Percentiles rank a stretch among this genome's conserved stretches.
Conservation (phyloP, 2,888 invertebrate species). For the Galerucella nymphaeae region DNA sequence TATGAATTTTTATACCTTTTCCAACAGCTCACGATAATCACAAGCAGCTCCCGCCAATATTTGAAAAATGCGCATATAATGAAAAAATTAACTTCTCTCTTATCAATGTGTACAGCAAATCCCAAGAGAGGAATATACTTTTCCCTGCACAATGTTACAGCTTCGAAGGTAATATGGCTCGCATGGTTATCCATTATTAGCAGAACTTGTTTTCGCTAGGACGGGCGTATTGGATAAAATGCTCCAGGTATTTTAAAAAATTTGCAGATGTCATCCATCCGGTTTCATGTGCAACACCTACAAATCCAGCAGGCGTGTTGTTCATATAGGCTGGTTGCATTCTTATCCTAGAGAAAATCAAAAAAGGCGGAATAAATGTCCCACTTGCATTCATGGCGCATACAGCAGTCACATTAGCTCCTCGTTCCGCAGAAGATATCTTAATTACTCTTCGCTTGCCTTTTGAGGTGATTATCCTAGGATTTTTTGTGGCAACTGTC, state of each 20-base stretch:
- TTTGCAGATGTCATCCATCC: slow-evolving; percentile 38
- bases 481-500: too few relatives aligned
- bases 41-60: too few relatives aligned
- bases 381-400: slow-evolving; percentile 31
- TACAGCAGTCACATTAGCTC: too few relatives aligned
- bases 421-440: too few relatives aligned
- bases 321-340: slow-evolving; percentile 36
- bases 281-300: slow-evolving; percentile 25
- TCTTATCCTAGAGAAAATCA: slow-evolving; percentile 32
- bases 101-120: slow-evolving; percentile 34
- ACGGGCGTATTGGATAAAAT: slow-evolving; percentile 30
- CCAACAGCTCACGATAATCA: too few relatives aligned
- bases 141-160: slow-evolving; percentile 31
- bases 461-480: too few relatives aligned
- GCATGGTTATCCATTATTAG: slow-evolving; percentile 40
- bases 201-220: slow-evolving; percentile 28
- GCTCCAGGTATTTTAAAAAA: slow-evolving; percentile 35
- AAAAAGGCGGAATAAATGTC: slow-evolving; percentile 26
- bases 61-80: too few relatives aligned
- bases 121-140: slow-evolving; percentile 30
- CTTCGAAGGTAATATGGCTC: slow-evolving; percentile 34
- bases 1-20: too few relatives aligned
- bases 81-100: too few relatives aligned
- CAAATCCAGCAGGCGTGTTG: slow-evolving; percentile 12
- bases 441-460: too few relatives aligned